Evolutionary conservation across 2,888 invertebrate genomes (phyloP), one percentile per base, ranked within the genome.

Genomic region (Cheilosia scutellata): DNA sequence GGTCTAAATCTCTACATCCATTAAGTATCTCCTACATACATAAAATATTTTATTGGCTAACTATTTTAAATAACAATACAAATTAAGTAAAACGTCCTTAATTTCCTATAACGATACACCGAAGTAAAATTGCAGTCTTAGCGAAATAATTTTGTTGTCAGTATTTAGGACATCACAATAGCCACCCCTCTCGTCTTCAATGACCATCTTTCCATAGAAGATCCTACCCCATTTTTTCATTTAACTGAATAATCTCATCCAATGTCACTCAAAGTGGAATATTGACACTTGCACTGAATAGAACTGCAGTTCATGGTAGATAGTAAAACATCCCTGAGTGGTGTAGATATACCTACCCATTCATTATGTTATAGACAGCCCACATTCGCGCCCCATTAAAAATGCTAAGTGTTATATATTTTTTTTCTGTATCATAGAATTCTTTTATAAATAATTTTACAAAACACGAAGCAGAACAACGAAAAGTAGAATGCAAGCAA

Each of bases 211-310:
- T 9, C 6, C 5, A 16, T 20, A n/a, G 7, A 11, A n/a, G 7
- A 11, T 47, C 25, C 6, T 40, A 9, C 42, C 25, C 42, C 25
- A 25, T 25, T 6, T 13, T 63, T 65, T 37, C 49, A 49, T 25
- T 55, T 31, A 20, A 68, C 53, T 42, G 31, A 68, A 55, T 55
- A 68, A 71, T 77, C 71, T 31, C 9, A 13, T 11, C 29, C 72
- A 74, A 83, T 74, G 74, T 40, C 79, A 79, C 57, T 66, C 25
- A 13, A 25, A 63, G 20, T 49, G 20, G 40, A 72, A 72, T 53
- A 83, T 77, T 71, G 58, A 74, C 68, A 68, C 66, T 71, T 74
- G 33, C 27, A 57, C 20, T 70, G 65, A 58, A 70, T 53, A 40
- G 57, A 75, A 65, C 49, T 57, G 20, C 70, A 75, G 51, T 75